These are phyloP conservation scores for Drosophila suzukii DNA, from an alignment of 1,140 invertebrate genomes.

Conservation along the genomic window DNA sequence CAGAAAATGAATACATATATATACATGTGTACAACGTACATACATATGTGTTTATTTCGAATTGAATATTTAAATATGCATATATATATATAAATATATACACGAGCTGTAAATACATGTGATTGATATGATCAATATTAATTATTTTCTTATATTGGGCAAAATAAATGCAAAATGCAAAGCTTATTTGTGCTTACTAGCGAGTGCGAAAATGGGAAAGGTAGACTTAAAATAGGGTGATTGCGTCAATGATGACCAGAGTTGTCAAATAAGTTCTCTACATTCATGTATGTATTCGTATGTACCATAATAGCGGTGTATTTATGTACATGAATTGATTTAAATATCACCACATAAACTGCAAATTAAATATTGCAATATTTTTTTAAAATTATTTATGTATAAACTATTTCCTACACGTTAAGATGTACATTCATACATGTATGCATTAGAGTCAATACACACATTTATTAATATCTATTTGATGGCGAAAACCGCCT, in stretches of 20 bases:
- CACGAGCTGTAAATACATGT: background rate
- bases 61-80: slow-evolving; percentile 4
- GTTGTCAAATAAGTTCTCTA: slow-evolving; percentile 60
- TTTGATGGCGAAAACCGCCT: background rate
- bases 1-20: slow-evolving; percentile 4
- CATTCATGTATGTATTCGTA: slow-evolving; percentile 1
- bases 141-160: background rate
- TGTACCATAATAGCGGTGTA: background rate
- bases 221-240: slow-evolving; percentile 73
- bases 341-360: background rate
- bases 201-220: slow-evolving; percentile 37
- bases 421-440: background rate
- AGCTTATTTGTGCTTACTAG: slow-evolving; percentile 21
- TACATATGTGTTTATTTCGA: slow-evolving; percentile 4
- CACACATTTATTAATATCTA: background rate
- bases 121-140: background rate
- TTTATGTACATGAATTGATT: background rate
- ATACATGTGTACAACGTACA: slow-evolving; percentile 15
- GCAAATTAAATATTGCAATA: background rate
- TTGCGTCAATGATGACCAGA: slow-evolving; percentile 76
- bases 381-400: background rate
- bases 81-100: background rate
- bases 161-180: background rate
- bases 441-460: background rate
- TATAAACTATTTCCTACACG: background rate